Evolutionary conservation across 2,797 vertebrate genomes (phyloP).

Genomic region (Urosaurus nigricauda): DNA sequence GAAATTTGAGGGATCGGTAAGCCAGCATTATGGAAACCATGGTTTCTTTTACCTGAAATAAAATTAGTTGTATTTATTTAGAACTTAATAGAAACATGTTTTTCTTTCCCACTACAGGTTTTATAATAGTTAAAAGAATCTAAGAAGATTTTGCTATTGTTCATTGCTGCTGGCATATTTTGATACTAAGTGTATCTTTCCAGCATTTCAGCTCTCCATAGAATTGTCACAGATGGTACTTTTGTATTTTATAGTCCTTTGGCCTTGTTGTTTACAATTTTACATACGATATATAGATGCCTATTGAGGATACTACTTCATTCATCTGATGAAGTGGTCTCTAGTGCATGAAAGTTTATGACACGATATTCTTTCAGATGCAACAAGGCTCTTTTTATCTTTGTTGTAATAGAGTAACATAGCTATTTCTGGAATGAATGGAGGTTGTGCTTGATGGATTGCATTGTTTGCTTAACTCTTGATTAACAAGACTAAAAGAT

Average conservation of each 20-base stretch:
- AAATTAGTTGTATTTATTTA: background rate
- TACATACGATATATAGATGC: background rate
- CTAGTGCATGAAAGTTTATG: slow-evolving; percentile 13
- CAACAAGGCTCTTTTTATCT: background rate
- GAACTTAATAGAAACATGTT: no score
- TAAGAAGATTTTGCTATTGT: background rate
- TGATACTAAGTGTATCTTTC: background rate
- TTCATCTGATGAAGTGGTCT: background rate
- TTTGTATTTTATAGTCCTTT: slow-evolving; percentile 2
- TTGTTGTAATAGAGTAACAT: background rate
- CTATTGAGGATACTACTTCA: background rate
- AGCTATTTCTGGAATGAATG: slow-evolving; percentile 18
- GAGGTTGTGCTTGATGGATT: slow-evolving; percentile 5
- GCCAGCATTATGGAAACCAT: background rate
- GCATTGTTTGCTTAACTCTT: slow-evolving; percentile 18
- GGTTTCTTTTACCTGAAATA: background rate
- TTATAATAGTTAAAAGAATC: background rate
- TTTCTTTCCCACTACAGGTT: background rate
- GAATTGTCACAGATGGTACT: background rate
- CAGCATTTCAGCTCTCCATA: background rate
- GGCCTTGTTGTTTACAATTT: background rate
- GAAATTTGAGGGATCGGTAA: background rate
- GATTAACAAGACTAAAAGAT: slow-evolving; percentile 6
- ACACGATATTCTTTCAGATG: background rate
- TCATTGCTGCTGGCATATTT: background rate